Evolutionary conservation across 2,888 invertebrate species (phyloP), one percentile per base, ranked within the genome.

Genomic region (Drosophila cyrtoloma): DNA sequence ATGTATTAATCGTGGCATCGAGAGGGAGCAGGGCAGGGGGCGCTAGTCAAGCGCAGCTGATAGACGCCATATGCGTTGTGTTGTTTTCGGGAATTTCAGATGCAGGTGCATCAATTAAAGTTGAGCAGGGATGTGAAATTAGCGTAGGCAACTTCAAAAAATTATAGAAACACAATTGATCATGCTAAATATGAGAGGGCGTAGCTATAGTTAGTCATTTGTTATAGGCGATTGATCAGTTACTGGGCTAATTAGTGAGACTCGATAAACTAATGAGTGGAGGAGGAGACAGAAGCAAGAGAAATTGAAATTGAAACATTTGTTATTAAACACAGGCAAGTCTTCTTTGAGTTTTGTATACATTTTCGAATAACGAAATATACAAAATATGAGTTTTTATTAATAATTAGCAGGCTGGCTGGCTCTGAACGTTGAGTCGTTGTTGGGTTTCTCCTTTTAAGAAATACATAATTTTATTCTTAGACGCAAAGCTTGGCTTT

Each of bases 101-200:
- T 81, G 90, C 90, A 86, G 90, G 86, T 86, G 86, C 66, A 74
- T 74, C 90, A 86, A 88, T 86, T 86, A 88, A 53, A 55, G n/a
- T n/a, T 57, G 71, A 50, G 57, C 56, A 69, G 65, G 71, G 47
- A 60, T 56, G 33, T 14, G 9, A 52, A 60, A 39, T 33, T 28
- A 62, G 52, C 19, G 53, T 42, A 55, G 37, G 50, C 51, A 52
- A 68, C 39, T 63, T 71, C 51, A 19, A 9, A 67, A 80, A 72
- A 69, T 69, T 72, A 69, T 58, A 69, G 60, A 70, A 67, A 58
- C 68, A 6, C 82, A 64, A 89, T 89, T 69, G 69, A 74, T 87
- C 82, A 85, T 76, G 47, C 52, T 51, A 67, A 65, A 39, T 58
- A 37, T 60, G 26, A 60, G 72, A 63, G 75, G 75, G 89, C 87